These are phyloP conservation scores for Pinna nobilis DNA, from an alignment of 1,140 invertebrate species.

Conservation along the genomic window DNA sequence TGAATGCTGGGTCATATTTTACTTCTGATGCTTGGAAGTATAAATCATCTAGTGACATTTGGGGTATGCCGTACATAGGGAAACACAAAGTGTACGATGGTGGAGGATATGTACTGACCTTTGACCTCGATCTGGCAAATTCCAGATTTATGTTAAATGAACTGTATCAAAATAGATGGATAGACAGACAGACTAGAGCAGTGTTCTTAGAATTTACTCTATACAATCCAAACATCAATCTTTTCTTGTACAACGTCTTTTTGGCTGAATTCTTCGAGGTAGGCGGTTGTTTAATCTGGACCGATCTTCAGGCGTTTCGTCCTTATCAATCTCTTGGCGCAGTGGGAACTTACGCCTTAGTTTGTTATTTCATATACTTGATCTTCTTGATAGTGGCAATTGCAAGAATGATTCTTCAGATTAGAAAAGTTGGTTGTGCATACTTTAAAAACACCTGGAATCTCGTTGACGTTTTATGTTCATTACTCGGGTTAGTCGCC, in stretches of 20 bases:
- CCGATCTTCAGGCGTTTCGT: slow-evolving; percentile 42
- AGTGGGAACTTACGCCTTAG: slow-evolving; percentile 44
- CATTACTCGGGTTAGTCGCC: slow-evolving; percentile 1
- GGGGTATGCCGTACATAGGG: slow-evolving; percentile 51
- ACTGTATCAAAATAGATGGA: slow-evolving; percentile 72
- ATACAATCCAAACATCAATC: slow-evolving; percentile 74
- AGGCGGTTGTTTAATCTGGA: slow-evolving; percentile 63
- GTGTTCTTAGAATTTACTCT: slow-evolving; percentile 77
- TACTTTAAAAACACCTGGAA: slow-evolving; percentile 32
- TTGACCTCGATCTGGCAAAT: slow-evolving; percentile 32
- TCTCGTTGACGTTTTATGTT: slow-evolving; percentile 23
- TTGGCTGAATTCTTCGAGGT: slow-evolving; percentile 74
- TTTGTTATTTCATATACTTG: slow-evolving; percentile 53
- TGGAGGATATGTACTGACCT: slow-evolving; percentile 52
- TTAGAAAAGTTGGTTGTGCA: slow-evolving; percentile 18
- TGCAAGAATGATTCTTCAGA: slow-evolving; percentile 30
- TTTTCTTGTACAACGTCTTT: slow-evolving; percentile 52
- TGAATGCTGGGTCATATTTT: slow-evolving; percentile 2
- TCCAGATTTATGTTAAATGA: slow-evolving; percentile 55
- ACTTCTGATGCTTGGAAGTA: slow-evolving; percentile 45
- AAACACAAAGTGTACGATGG: slow-evolving; percentile 50
- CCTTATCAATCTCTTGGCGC: slow-evolving; percentile 41
- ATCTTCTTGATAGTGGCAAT: slow-evolving; percentile 47
- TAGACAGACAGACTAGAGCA: slow-evolving; percentile 76
- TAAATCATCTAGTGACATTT: slow-evolving; percentile 38